Evolutionary conservation across 2,797 vertebrate species (phyloP).

Genomic region (Rhincodon typus): DNA sequence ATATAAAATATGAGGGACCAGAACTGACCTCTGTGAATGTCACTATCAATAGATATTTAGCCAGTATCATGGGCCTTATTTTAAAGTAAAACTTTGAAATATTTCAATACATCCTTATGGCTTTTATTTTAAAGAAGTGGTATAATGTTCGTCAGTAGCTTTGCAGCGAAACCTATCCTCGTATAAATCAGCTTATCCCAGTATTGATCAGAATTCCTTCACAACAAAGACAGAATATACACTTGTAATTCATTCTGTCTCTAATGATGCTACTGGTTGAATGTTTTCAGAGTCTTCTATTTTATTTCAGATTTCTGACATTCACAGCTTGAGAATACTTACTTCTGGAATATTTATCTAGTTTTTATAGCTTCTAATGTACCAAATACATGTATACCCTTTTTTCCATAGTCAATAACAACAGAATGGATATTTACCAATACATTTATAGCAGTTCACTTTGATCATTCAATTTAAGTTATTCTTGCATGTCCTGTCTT

Average conservation of each 20-base stretch:
- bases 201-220: background rate
- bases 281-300: too few relatives aligned
- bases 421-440: background rate
- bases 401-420: background rate
- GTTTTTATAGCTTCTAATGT: background rate
- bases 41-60: background rate
- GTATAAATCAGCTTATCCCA: background rate
- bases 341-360: background rate
- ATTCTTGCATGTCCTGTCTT: too few relatives aligned
- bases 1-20: too few relatives aligned
- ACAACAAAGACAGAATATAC: background rate
- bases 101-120: background rate
- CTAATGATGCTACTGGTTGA: background rate
- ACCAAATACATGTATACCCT: background rate
- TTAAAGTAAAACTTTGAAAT: background rate
- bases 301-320: background rate
- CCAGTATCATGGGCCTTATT: background rate
- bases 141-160: background rate
- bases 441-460: background rate
- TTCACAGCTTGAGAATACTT: background rate
- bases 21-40: too few relatives aligned
- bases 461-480: background rate
- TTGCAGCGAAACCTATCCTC: background rate
- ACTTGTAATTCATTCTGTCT: background rate
- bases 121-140: background rate